Conservation (phyloP, 1,140 invertebrate genomes). For the Rhopalosiphum padi region DNA sequence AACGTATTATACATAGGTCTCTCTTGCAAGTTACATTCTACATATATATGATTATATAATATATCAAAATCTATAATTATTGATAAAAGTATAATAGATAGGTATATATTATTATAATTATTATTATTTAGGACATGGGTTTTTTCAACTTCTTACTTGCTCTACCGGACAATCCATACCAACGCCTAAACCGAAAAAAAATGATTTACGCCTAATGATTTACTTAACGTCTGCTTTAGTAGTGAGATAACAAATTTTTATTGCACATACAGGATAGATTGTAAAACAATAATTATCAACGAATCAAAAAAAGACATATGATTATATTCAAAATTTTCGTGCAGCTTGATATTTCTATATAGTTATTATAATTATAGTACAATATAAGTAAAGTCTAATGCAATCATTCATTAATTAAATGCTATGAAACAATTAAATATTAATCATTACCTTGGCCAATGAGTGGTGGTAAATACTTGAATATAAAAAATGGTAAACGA, state of each 20-base stretch:
- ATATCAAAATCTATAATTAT: neutral
- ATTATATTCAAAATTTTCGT: neutral
- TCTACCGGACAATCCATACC: neutral
- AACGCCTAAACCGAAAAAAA: neutral
- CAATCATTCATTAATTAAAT: neutral
- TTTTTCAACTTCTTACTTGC: neutral
- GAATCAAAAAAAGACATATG: neutral
- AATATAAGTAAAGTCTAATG: neutral
- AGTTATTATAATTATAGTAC: neutral
- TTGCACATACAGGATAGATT: neutral
- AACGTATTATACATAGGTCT: neutral
- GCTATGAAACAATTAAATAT: neutral
- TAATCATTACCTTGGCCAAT: slow-evolving; percentile 10
- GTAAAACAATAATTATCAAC: neutral
- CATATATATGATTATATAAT: neutral
- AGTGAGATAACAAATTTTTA: neutral
- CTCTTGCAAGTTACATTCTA: neutral
- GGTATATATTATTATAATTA: neutral
- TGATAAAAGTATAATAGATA: neutral
- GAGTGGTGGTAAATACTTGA: slow-evolving; percentile 17
- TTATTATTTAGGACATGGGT: neutral
- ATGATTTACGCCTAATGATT: neutral
- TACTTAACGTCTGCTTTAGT: neutral
- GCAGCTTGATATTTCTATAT: neutral
- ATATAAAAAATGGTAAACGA: slow-evolving; percentile 28